Base-by-base conservation (phyloP, 2,113 vertebrate species). In the Hystrix brachyura region DNA sequence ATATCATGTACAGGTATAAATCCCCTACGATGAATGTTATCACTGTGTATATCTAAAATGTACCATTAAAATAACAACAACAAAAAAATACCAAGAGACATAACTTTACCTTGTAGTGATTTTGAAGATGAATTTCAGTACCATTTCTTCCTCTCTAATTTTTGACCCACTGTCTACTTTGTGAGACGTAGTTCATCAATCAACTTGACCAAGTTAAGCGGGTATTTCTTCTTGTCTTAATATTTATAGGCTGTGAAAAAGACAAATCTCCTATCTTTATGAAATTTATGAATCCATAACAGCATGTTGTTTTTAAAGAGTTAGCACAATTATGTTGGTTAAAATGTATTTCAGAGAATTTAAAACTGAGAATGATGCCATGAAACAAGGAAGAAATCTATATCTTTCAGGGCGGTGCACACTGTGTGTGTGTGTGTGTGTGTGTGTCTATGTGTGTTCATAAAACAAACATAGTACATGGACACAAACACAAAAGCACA, bases 241-340 rank as follows among this genome's bases (percentile, higher is more conserved):
- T 78, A 89, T 85, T 94, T 95, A 69, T 11, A 93, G 64, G 14
- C 11, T 46, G 1, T 85, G 23, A 38, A 43, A 59, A 95, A 93
- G 51, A 76, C 72, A 91, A 91, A 78, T 79, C 29, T 59, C 65
- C 53, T 86, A 34, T 46, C 53, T 38, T 64, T n/a, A 51, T 85
- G 10, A 94, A 91, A 89, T 79, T 94, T 88, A 82, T 55, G 93
- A 88, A 51, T 71, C 80, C 4, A 5, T 74, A 92, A 78, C 23
- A 3, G 3, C 5, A 74, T 59, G 2, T 91, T 71, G 4, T 69
- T 94, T 94, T 55, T 69, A 81, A 95, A 92, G 94, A 15, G 57
- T 94, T 91, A 93, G 43, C 46, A 76, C 38, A 95, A 65, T 29
- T 55, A 74, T 67, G 34, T 72, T 71, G 57, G 18, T 80, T 93